Conservation (phyloP, 2,888 invertebrate genomes). For the Tholera decimalis region DNA sequence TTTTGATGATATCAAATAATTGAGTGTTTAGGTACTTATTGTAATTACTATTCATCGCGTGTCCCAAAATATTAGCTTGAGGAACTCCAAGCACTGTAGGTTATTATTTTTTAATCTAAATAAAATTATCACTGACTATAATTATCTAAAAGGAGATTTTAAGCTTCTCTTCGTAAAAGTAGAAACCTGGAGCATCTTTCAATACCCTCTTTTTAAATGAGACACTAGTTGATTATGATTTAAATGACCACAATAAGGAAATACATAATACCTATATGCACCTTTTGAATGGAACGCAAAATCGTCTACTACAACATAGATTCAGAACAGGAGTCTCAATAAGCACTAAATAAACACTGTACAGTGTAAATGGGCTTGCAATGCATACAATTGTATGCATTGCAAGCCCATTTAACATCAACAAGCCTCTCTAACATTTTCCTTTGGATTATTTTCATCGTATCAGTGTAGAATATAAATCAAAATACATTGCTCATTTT, state of each 20-base stretch:
- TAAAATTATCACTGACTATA: too few relatives aligned
- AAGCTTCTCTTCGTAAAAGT: too few relatives aligned
- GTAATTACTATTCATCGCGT: background rate
- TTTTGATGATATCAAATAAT: background rate
- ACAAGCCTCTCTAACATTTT: too few relatives aligned
- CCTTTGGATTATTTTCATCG: background rate
- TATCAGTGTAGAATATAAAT: background rate
- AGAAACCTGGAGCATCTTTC: too few relatives aligned
- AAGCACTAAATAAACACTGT: background rate
- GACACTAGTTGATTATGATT: too few relatives aligned
- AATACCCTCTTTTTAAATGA: too few relatives aligned
- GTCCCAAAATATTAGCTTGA: background rate
- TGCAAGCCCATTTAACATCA: too few relatives aligned
- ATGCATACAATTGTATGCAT: constrained; percentile 4
- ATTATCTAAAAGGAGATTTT: too few relatives aligned
- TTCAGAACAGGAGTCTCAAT: background rate
- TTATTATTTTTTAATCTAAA: background rate
- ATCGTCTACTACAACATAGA: background rate
- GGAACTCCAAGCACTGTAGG: background rate
- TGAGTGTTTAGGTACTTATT: background rate
- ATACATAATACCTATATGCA: too few relatives aligned
- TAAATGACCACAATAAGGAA: too few relatives aligned
- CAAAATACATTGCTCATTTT: constrained; percentile 12
- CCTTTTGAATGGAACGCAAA: background rate
- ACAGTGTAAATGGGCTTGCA: background rate